Evolutionary conservation across 2,888 invertebrate species (phyloP).

Genomic region (Bedellia somnulentella): DNA sequence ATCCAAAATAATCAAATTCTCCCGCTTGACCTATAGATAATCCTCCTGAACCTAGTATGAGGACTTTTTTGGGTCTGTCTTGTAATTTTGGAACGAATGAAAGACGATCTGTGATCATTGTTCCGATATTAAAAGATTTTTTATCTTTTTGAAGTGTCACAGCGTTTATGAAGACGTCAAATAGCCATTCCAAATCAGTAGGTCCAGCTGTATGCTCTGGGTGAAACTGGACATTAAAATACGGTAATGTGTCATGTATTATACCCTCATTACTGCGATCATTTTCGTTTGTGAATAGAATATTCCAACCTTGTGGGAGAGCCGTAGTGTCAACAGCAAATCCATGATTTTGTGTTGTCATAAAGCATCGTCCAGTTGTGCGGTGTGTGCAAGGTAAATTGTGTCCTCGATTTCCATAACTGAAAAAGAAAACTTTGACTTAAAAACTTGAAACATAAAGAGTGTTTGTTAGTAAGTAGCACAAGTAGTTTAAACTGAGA

Average conservation of each 20-base stretch:
- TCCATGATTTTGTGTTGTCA: constrained; percentile 98
- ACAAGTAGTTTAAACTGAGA: too few relatives aligned
- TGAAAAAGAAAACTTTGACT: constrained; percentile 41
- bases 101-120: constrained; percentile 57
- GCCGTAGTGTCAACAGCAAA: constrained; percentile 81
- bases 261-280: constrained; percentile 97
- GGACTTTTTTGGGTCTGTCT: constrained; percentile 68
- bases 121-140: constrained; percentile 33
- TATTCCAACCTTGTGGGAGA: constrained; percentile 79
- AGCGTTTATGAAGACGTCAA: constrained; percentile 86
- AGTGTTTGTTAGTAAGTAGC: too few relatives aligned
- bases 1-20: constrained; percentile 99
- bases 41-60: constrained; percentile 92
- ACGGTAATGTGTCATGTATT: constrained; percentile 80
- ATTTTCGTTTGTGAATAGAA: constrained; percentile 94
- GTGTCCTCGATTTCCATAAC: constrained; percentile 97
- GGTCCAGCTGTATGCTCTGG: constrained; percentile 98
- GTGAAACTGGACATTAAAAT: constrained; percentile 98
- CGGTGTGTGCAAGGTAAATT: constrained; percentile 95
- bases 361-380: constrained; percentile 86
- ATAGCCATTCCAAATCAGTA: constrained; percentile 90
- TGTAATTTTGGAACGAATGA: constrained; percentile 34
- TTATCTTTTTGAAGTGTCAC: constrained; percentile 51
- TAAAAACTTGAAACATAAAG: too few relatives aligned
- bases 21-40: constrained; percentile 99